These are phyloP conservation scores for Pandion haliaetus DNA, from an alignment of 2,113 vertebrate species.

Conservation along the genomic window DNA sequence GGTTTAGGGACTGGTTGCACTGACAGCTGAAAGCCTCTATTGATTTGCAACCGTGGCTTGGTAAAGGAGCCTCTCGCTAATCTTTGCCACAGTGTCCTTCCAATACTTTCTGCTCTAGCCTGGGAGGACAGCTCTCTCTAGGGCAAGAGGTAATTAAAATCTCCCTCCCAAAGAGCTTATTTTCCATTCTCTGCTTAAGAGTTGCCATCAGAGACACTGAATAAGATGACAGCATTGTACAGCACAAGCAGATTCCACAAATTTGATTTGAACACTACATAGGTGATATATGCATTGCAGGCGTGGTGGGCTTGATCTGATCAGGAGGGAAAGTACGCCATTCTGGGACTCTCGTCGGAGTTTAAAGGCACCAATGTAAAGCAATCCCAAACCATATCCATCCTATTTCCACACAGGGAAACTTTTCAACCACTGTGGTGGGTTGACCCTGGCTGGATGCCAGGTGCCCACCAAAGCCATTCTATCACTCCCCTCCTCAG, in stretches of 20 bases:
- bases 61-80: slow-evolving; percentile 2
- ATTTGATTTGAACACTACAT: background rate
- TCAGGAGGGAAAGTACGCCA: background rate
- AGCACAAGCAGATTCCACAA: background rate
- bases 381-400: background rate
- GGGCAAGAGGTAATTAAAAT: slow-evolving; percentile 6
- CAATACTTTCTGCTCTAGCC: background rate
- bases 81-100: background rate
- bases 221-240: background rate
- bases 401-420: background rate
- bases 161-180: background rate
- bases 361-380: background rate
- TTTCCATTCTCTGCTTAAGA: background rate
- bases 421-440: background rate
- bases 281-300: background rate
- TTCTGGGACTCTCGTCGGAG: background rate
- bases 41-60: background rate
- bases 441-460: too few species aligned
- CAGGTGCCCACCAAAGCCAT: too few species aligned
- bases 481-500: too few species aligned
- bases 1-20: slow-evolving; percentile 29
- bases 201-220: background rate
- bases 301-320: background rate
- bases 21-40: slow-evolving; percentile 47
- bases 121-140: slow-evolving; percentile 10